These are phyloP conservation scores for Dermolepida albohirtum DNA, from an alignment of 2,888 invertebrate genomes.

Conservation along the genomic window DNA sequence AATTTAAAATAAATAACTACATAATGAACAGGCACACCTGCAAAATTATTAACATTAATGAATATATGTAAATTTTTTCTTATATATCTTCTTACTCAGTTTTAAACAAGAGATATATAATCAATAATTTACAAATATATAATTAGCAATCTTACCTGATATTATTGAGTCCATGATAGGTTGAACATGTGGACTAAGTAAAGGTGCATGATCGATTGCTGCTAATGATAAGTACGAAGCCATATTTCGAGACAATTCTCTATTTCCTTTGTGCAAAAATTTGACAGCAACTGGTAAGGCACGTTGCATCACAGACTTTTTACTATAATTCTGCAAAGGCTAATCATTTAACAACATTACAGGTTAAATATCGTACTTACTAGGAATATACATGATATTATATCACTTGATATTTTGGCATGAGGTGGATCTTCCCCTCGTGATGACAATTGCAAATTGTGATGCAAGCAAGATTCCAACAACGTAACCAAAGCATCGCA, in stretches of 20 bases:
- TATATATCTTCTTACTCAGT: too few species aligned
- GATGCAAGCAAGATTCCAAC: constrained; percentile 88
- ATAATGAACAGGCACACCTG: constrained; percentile 15
- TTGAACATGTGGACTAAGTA: constrained; percentile 88
- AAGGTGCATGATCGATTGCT: constrained; percentile 88
- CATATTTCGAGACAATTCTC: constrained; percentile 89
- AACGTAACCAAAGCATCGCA: constrained; percentile 85
- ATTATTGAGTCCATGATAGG: constrained; percentile 92
- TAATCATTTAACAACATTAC: constrained; percentile 59
- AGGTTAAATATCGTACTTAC: constrained; percentile 66
- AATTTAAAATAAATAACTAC: constrained; percentile 11
- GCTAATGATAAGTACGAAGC: constrained; percentile 93
- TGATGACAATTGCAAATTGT: constrained; percentile 84
- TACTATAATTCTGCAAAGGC: constrained; percentile 74
- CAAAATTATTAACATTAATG: constrained; percentile 3
- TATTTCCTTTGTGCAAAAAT: constrained; percentile 90
- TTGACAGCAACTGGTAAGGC: constrained; percentile 92
- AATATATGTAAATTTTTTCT: too few species aligned
- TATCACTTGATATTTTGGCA: constrained; percentile 95
- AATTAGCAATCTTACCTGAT: constrained; percentile 76
- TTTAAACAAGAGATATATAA: too few species aligned
- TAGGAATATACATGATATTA: constrained; percentile 94
- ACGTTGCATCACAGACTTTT: constrained; percentile 81
- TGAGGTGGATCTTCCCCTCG: constrained; percentile 93
- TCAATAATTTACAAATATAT: too few species aligned